Percentiles rank a stretch among this genome's conserved stretches.
Evolutionary conservation across 2,888 invertebrate genomes (phyloP).

Genomic region (Eilema caniola): DNA sequence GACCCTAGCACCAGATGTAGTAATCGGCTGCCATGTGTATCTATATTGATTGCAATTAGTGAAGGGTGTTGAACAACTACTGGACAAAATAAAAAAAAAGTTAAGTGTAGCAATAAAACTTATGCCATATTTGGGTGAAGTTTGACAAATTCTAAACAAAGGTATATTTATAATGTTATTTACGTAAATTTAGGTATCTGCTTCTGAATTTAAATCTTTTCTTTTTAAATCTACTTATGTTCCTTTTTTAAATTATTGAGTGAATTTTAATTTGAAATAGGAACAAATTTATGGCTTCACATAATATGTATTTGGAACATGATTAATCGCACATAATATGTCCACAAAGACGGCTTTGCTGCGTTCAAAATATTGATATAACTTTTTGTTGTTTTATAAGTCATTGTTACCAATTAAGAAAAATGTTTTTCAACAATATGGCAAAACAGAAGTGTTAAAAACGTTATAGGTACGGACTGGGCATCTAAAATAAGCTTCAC

Average conservation of each 20-base stretch:
- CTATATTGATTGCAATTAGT: constrained; percentile 58
- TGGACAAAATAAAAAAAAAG: constrained; percentile 23
- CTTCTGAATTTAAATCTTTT: not conserved
- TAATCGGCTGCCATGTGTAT: constrained; percentile 79
- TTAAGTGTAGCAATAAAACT: not conserved
- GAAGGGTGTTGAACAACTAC: constrained; percentile 57
- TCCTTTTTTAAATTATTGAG: not conserved
- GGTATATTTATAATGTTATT: not conserved
- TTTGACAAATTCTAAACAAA: too few species aligned
- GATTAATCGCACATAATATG: constrained; percentile 7
- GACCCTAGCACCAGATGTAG: constrained; percentile 69
- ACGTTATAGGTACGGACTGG: not conserved
- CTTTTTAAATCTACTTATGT: not conserved
- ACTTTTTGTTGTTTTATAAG: not conserved
- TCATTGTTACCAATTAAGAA: not conserved
- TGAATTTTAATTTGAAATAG: not conserved
- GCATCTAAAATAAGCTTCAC: not conserved
- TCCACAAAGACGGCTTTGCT: not conserved
- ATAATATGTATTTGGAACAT: not conserved
- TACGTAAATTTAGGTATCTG: not conserved
- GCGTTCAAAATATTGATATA: not conserved
- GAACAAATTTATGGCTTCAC: not conserved
- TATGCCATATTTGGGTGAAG: not conserved
- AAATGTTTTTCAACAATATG: not conserved
- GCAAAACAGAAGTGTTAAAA: not conserved